Evolutionary conservation across 2,113 vertebrate species (phyloP), one percentile per base, ranked within the genome.

Genomic region (Xiphophorus couchianus): DNA sequence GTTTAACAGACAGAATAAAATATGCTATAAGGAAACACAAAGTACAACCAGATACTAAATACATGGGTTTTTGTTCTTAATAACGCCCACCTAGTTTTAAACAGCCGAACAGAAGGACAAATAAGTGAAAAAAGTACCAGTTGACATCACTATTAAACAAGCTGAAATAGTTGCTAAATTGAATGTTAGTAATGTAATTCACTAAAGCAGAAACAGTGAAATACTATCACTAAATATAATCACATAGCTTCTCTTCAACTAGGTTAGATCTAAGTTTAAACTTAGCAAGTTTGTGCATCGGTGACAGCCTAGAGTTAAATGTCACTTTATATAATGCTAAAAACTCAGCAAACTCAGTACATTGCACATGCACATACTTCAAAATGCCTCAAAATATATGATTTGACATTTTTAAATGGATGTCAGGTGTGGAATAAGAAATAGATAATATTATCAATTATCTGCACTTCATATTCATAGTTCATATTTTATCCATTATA

Each of bases 341-440:
- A 48, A 54, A 54, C 19, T 54, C 48, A 22, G 19, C 7, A 54
- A 54, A 54, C 48, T 54, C 17, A 22, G 48, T 22, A 19, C 19
- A 9, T 19, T 54, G 17, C 7, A 54, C 15, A 51, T 51, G 48
- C 19, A 7, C 5, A 25, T 54, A 5, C 48, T 51, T 54, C 62
- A 76, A 72, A 68, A 33, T 77, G 60, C 64, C 33, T 72, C 51
- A 31, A 76, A 42, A 72, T 68, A 68, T 72, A 17, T 51, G 42
- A 76, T 81, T 39, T 71, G 37, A 71, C 62, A 30, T 63, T 76
- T 51, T 61, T 66, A 76, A 67, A 0, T 13, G 54, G 66, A 44
- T 75, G 25, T 35, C 29, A 4, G 30, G 15, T 58, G 63, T 71
- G 39, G 25, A 66, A 28, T 67, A 22, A 64, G 60, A 62, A 62